Base-by-base conservation (phyloP, 1,140 invertebrate genomes). In the Helicoverpa zea region DNA sequence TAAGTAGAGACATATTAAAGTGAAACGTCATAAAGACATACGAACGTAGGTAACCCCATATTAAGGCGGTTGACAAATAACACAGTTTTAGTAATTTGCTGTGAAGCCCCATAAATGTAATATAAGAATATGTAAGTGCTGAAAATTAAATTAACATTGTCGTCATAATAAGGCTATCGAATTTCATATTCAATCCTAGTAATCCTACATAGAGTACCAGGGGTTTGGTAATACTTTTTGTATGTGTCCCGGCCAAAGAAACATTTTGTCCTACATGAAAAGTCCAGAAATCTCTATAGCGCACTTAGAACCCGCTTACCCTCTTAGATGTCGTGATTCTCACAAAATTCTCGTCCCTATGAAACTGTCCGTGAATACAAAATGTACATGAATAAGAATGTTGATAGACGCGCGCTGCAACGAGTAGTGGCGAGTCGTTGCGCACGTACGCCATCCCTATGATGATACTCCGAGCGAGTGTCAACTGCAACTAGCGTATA, bases 371-470 rank as follows among this genome's bases (percentile, higher is more conserved):
- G 64, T 77, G 74, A 77, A 77, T 77, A 77, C 59, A 64, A 77
- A 77, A 77, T 64, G 35, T 77, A 77, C 74, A 77, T 77, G 74
- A 77, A 77, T 77, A 77, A 77, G 43, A 77, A 64, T 35, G 30
- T 58, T 73, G 3, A 52, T 43, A 73, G 58, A 77, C 56, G 18
- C 18, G 10, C 13, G 16, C 23, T 73, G 70, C 59, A 77, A 43
- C 59, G 18, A 52, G 11, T 73, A 30, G 70, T 43, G 56, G 58
- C 11, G 47, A 52, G 47, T 77, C 74, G 58, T 77, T 77, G 74
- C 74, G 74, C 74, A 77, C 74, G 74, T 77, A 52, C 74, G 13
- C 59, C 47, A 7, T 59, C 70, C 54, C 70, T 64, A 77, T 59
- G 52, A 77, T 77, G 74, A 77, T 77, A 77, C 74, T 77, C 74